A percentile compares a stretch with the other conserved stretches of the same genome.
phyloP scores from a whole-genome alignment of 2,113 vertebrate genomes.

The Thamnaconus septentrionalis region DNA sequence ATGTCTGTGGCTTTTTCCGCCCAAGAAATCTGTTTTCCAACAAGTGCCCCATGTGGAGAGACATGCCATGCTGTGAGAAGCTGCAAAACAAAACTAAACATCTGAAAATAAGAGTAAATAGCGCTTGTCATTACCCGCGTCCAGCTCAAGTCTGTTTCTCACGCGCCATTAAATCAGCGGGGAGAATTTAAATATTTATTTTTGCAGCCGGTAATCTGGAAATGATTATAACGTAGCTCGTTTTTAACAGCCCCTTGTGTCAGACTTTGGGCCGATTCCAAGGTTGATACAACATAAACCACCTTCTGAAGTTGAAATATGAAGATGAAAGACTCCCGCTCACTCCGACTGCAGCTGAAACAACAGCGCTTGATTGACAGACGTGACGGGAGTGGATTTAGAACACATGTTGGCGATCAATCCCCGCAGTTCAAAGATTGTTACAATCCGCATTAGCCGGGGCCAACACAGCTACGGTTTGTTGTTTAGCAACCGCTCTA shows the following conservation, averaged over 20 bases:
- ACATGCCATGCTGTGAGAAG: neutral
- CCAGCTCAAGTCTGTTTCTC: neutral
- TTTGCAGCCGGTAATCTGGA: conserved; percentile 15
- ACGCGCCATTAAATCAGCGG: conserved; percentile 3
- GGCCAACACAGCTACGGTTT: conserved; percentile 3
- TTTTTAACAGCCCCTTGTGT: conserved; percentile 5
- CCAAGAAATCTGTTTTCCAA: too few species aligned
- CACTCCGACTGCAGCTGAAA: conserved; percentile 49
- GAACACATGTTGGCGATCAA: conserved; percentile 52
- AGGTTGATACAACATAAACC: conserved; percentile 15
- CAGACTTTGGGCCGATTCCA: conserved; percentile 10
- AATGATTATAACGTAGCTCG: conserved; percentile 3
- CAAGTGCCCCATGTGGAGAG: too few species aligned
- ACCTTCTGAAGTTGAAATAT: conserved; percentile 11
- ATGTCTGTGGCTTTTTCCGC: too few species aligned
- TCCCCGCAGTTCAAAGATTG: conserved; percentile 19
- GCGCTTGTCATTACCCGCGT: neutral
- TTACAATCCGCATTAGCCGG: conserved; percentile 15
- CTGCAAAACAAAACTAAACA: too few species aligned
- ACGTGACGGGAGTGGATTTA: conserved; percentile 38
- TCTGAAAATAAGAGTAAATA: neutral
- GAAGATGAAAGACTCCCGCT: conserved; percentile 1
- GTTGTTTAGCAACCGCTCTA: conserved; percentile 32
- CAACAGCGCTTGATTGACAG: conserved; percentile 54
- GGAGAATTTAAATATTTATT: neutral